Evolutionary conservation across 2,888 invertebrate genomes (phyloP).

Genomic region (Mesochorus sp.): DNA sequence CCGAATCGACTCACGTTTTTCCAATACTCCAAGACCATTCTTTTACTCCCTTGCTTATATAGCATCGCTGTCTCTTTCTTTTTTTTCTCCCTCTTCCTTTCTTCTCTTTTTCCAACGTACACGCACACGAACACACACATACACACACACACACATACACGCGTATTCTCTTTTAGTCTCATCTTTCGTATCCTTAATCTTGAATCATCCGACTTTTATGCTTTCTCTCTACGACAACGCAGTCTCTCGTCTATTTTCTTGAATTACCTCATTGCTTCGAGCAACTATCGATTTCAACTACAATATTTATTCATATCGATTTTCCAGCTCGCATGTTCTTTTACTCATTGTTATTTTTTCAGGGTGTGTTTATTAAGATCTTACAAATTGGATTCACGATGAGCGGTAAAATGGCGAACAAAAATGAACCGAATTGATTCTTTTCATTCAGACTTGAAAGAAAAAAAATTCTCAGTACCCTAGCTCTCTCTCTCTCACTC

Average conservation of each 20-base stretch:
- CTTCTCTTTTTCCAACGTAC: background rate
- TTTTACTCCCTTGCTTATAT: constrained; percentile 14
- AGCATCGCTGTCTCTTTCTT: background rate
- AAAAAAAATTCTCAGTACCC: constrained; percentile 12
- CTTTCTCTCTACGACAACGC: constrained; percentile 26
- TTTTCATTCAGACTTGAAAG: background rate
- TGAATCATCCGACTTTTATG: background rate
- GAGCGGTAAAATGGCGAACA: background rate
- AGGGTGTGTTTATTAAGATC: background rate
- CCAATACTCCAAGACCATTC: constrained; percentile 47
- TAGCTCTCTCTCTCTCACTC: no score
- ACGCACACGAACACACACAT: background rate
- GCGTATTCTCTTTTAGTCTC: background rate
- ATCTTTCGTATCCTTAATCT: background rate
- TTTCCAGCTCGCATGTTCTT: constrained; percentile 5
- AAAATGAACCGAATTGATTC: background rate
- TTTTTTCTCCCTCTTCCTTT: background rate
- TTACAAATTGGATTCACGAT: background rate
- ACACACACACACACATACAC: background rate
- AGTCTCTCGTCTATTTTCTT: constrained; percentile 44
- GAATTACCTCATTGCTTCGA: constrained; percentile 15
- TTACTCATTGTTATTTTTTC: background rate
- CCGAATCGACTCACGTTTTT: constrained; percentile 61
- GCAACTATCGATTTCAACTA: constrained; percentile 1
- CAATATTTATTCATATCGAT: constrained; percentile 3